Evolutionary conservation across 2,888 invertebrate species (phyloP).

Genomic region (Eupeodes latifasciatus): DNA sequence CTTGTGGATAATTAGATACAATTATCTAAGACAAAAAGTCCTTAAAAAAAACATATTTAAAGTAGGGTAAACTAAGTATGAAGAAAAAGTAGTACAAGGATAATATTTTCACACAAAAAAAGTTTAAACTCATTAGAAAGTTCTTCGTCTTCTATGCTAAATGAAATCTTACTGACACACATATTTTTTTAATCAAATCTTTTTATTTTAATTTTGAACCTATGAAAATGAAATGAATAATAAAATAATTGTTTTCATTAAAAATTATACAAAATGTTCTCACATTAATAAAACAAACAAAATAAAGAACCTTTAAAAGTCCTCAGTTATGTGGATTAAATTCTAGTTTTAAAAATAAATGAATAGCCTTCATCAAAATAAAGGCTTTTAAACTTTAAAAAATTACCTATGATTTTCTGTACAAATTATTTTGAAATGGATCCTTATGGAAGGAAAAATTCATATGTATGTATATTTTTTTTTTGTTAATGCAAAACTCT

Average conservation of each 20-base stretch:
- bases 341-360: conserved; percentile 10
- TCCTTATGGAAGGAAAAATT: background rate
- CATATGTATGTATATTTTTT: background rate
- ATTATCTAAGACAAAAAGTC: too few species aligned
- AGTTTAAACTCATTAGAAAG: background rate
- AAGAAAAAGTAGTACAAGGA: background rate
- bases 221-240: background rate
- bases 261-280: background rate
- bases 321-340: background rate
- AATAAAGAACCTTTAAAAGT: background rate
- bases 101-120: background rate
- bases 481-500: background rate
- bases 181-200: background rate
- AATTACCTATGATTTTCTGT: background rate
- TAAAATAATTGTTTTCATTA: conserved; percentile 7
- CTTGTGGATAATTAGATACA: conserved; percentile 44
- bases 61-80: too few species aligned
- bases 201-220: background rate
- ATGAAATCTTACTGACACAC: background rate
- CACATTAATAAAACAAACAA: background rate
- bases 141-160: background rate
- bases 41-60: too few species aligned
- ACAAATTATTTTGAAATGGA: background rate
- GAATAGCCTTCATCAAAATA: background rate
- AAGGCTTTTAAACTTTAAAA: background rate